Base-by-base conservation (phyloP, 2,888 invertebrate genomes). In the Epirrita christyi region DNA sequence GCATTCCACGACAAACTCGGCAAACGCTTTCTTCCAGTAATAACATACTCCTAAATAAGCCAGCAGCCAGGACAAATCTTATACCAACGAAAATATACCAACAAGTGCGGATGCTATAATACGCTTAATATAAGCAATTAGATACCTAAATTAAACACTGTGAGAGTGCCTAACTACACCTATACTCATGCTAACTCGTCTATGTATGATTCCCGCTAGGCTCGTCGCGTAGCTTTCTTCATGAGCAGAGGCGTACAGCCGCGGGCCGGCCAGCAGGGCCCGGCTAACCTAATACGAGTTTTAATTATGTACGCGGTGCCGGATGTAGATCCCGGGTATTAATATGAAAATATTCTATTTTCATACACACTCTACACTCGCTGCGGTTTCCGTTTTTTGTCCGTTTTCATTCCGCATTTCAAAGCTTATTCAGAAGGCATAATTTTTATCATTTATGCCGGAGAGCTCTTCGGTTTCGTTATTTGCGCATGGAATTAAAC, bases 321-420 rank as follows among this genome's bases (percentile, higher is more conserved):
- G 70, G 76, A 73, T 70, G 70, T 62, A 68, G 61, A 59, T 66
- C 67, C 51, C 46, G 50, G 55, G 43, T 70, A 76, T 77, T 76
- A 74, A 75, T 70, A 74, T 74, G 69, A 63, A 74, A 77, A 77
- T 74, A 76, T 70, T 71, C 67, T 75, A 72, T 75, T 72, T 75
- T 67, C 70, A 71, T 68, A 66, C 59, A 63, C 64, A 59, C 60
- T 48, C 57, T 62, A 55, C 56, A 32, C 53, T 15, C 38, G 38
- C 21, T 50, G 44, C 28, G 49, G 55, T 55, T 50, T 49, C 29
- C 48, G 45, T 57, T 60, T 59, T 55, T 62, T 54, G 46, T 54
- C 36, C 53, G 38, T 34, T 38, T 40, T 68, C 65, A 68, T 72
- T 69, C 68, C 68, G 63, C 67, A 66, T 68, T 68, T 68, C 68